Evolutionary conservation across 2,888 invertebrate genomes (phyloP), one percentile per base, ranked within the genome.

Genomic region (Tachina grossa): DNA sequence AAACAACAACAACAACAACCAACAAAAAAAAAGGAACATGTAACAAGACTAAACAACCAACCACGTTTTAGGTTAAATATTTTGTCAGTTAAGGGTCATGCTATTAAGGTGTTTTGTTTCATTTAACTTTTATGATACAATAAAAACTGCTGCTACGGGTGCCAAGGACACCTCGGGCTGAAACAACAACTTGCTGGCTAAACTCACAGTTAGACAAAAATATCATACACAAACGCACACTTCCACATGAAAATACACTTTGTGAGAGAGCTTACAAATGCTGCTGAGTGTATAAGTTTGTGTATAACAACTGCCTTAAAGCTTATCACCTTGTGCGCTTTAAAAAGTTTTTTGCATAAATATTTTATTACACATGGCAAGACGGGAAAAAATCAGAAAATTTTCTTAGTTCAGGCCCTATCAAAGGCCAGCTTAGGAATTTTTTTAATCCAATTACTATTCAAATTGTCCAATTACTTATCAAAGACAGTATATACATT

Each of bases 41-140:
- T 49, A 41, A 68, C 14, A 69, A 79, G 49, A 68, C 65, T 22
- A 61, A 75, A 63, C 69, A 78, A 75, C 81, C 75, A 78, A 78
- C 77, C 78, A 78, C 78, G 79, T 75, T 82, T 69, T 49, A 78
- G 85, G 74, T 78, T 77, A 82, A 85, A 78, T 82, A 75, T 85
- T 77, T 81, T 82, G 77, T 72, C 75, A 84, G 79, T 84, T 75
- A 75, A 80, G 80, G 87, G 87, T 85, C 87, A 84, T 74, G 80
- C 82, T 83, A 86, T 88, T 88, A 86, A 88, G 83, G 86, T 87
- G 86, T 84, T 87, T 87, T 87, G 83, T 88, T 88, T 88, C 86
- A 87, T 88, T 88, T 88, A 87, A 88, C 87, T 87, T 88, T 88
- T 82, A 84, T 83, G 81, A 13, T 75, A 66, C 61, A 79, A 71